phyloP scores from a whole-genome alignment of 2,888 invertebrate genomes.

The Ophion ventricosus region DNA sequence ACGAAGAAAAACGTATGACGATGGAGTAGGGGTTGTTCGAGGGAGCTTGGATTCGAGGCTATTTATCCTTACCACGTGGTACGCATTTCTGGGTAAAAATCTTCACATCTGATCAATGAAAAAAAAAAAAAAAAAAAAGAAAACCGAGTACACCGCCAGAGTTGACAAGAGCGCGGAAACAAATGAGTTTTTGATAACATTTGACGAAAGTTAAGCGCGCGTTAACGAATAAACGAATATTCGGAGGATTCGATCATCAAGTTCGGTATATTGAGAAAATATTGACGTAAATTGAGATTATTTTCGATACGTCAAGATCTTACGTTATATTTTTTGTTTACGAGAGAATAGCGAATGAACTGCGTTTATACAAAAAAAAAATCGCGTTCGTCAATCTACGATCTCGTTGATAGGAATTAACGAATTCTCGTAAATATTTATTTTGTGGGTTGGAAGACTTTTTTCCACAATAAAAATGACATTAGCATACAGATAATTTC shows the following conservation, averaged over 20 bases:
- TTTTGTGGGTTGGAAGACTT: no score
- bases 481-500: no score
- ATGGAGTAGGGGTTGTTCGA: conserved; percentile 17
- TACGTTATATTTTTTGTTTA: no score
- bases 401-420: no score
- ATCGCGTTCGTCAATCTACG: no score
- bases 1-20: conserved; percentile 36
- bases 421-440: no score
- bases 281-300: no score
- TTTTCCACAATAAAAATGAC: no score
- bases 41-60: conserved; percentile 22
- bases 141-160: conserved; percentile 21
- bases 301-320: no score
- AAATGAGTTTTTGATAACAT: conserved; percentile 22
- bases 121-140: conserved; percentile 22
- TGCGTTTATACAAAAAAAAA: no score
- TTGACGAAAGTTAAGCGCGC: conserved; percentile 32
- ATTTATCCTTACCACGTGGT: conserved; percentile 58
- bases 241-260: neutral
- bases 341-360: no score
- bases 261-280: no score
- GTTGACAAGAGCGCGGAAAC: conserved; percentile 42
- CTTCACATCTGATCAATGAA: conserved; percentile 54
- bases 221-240: conserved; percentile 18
- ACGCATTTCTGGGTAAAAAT: conserved; percentile 52